Evolutionary conservation across 2,888 invertebrate genomes (phyloP), one percentile per base, ranked within the genome.

Genomic region (Amiota minor): DNA sequence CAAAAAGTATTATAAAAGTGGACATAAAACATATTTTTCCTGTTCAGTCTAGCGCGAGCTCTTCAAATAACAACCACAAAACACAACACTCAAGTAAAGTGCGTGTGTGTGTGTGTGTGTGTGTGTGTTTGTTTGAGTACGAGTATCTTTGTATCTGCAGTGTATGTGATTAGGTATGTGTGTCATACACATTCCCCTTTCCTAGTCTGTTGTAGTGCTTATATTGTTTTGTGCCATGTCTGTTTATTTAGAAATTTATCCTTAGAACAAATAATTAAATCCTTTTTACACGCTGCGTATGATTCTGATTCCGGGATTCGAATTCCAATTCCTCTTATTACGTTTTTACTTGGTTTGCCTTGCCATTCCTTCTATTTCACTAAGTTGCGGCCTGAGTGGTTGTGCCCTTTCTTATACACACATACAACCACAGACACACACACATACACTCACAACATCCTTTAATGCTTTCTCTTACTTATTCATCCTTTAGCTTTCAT

Each of bases 191-290:
- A 23, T 2, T 35, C 35, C 35, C 35, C 35, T 35, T 35, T 6
- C 35, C 2, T 35, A 35, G 35, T 35, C 35, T 46, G 9, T 53
- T 53, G 12, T 45, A 55, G 70, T 50, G 62, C 20, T 35, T 23
- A 45, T 62, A 23, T 14, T 64, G 53, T 53, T n/a, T 12, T 71
- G 12, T 71, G 64, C 4, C 35, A 35, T 35, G 35, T 35, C 35
- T 71, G 18, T 71, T 53, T 71, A 20, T 64, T 45, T 20, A 65
- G 65, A 70, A 69, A 73, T 74, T 74, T 77, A 86, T 85, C 86
- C 86, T 83, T 80, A 86, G 79, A 86, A 79, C 84, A 86, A 86
- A 88, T 88, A 88, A 88, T 88, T 88, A 87, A 88, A 88, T 88
- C 87, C 87, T 88, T 88, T 87, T 81, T 82, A 85, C 79, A 81